phyloP scores from a whole-genome alignment of 2,888 invertebrate species.

The Orthonevra nobilis region DNA sequence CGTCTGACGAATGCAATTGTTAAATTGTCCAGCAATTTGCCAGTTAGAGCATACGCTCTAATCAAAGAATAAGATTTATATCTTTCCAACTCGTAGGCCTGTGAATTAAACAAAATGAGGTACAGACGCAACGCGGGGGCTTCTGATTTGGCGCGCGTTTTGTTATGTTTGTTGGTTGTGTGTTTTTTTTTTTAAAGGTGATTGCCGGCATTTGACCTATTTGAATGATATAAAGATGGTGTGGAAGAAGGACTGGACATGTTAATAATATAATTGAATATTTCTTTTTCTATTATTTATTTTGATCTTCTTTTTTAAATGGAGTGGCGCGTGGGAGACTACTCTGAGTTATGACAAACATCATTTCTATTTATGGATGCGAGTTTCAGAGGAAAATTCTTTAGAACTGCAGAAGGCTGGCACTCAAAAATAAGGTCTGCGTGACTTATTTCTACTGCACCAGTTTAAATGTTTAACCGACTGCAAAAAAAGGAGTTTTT shows the following conservation, averaged over 20 bases:
- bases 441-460: too few species aligned
- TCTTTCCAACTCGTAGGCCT: slow-evolving; percentile 28
- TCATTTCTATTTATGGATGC: neutral
- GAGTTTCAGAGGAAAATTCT: neutral
- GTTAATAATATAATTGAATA: slow-evolving; percentile 38
- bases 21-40: slow-evolving; percentile 67
- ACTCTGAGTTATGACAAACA: slow-evolving; percentile 9
- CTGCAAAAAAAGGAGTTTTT: too few species aligned
- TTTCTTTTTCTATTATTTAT: too few species aligned
- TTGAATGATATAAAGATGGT: slow-evolving; percentile 29
- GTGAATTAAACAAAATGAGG: neutral
- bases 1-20: slow-evolving; percentile 45
- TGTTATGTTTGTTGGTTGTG: too few species aligned
- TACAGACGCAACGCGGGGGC: neutral
- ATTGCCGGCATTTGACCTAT: slow-evolving; percentile 63
- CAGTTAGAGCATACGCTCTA: slow-evolving; percentile 61
- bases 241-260: slow-evolving; percentile 18
- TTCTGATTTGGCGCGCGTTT: slow-evolving; percentile 28
- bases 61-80: slow-evolving; percentile 68
- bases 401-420: too few species aligned
- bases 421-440: too few species aligned
- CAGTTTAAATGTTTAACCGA: too few species aligned
- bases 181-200: too few species aligned
- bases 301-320: neutral
- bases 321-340: slow-evolving; percentile 1